Base-by-base conservation (phyloP, 2,888 invertebrate species). In the Drosophila paramelanica region DNA sequence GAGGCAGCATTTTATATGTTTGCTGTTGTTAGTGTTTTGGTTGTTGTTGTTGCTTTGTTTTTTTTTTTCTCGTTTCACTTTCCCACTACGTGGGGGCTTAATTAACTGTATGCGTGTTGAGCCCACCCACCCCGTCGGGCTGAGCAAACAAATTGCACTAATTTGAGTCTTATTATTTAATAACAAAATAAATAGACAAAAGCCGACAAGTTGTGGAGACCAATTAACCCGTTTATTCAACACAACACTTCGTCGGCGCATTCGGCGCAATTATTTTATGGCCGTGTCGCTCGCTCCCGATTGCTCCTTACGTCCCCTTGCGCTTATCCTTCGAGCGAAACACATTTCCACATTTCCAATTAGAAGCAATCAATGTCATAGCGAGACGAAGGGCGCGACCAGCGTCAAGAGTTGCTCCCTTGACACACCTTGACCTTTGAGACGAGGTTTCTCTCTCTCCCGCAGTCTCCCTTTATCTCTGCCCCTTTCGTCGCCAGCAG, bases 121-220 rank as follows among this genome's bases (percentile, higher is more conserved):
- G 62, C 46, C 58, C 43, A 41, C 43, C 42, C 59, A 41, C 52
- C 41, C 42, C 57, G 13, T 27, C 39, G 58, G 41, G 77, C 56
- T 75, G 67, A 56, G 72, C 62, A 85, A 84, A 84, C 88, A 84
- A 87, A 87, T 79, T 83, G 78, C 78, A 79, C 70, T 87, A 87
- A 84, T 88, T 87, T 80, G 88, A 76, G 85, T 80, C 88, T 81
- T 84, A 81, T 85, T 85, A 84, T 81, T 85, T 85, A 83, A 83
- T 85, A 84, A 81, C 82, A 69, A 87, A 85, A 80, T 87, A 88
- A 88, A 80, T 82, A 88, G 68, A 84, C 66, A 67, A 80, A 74
- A 67, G 72, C 69, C 77, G 74, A 62, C 79, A 77, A 64, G 38
- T 59, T 49, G 38, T 39, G 41, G 25, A 8, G 53, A 55, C 59